Evolutionary conservation across 1,140 invertebrate species (phyloP).

Genomic region (Lasioglossum albipes): DNA sequence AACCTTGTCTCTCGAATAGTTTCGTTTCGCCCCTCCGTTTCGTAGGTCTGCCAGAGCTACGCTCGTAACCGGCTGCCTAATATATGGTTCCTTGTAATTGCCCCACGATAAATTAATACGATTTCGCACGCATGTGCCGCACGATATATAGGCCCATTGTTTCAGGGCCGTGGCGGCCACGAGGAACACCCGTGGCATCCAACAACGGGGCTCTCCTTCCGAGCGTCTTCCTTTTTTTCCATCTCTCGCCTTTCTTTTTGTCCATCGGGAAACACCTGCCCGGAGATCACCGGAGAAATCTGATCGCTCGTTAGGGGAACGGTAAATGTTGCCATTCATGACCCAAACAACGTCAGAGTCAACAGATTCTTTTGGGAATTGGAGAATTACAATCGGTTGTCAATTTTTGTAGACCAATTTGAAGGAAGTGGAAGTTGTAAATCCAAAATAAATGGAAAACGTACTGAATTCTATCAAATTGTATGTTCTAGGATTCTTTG

Average conservation of each 20-base stretch:
- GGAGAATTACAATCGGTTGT: too few relatives aligned
- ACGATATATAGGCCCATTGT: slow-evolving; percentile 75
- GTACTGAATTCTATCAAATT: too few relatives aligned
- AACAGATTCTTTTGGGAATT: not conserved
- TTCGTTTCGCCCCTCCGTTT: slow-evolving; percentile 31
- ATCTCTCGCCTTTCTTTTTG: not conserved
- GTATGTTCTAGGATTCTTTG: too few relatives aligned
- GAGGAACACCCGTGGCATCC: not conserved
- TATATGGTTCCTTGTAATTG: slow-evolving; percentile 76
- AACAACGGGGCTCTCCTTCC: not conserved
- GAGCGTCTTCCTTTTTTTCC: not conserved
- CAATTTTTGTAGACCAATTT: too few relatives aligned
- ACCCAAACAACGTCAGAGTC: not conserved
- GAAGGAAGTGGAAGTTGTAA: too few relatives aligned
- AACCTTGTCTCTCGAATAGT: slow-evolving; percentile 13
- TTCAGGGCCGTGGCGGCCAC: slow-evolving; percentile 45
- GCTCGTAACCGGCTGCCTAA: slow-evolving; percentile 61
- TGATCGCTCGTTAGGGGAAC: slow-evolving; percentile 50
- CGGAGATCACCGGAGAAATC: slow-evolving; percentile 12
- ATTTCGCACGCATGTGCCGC: slow-evolving; percentile 77
- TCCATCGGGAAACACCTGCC: slow-evolving; percentile 56
- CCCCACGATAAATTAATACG: slow-evolving; percentile 76
- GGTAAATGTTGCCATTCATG: slow-evolving; percentile 55
- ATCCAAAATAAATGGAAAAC: too few relatives aligned
- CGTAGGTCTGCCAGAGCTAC: slow-evolving; percentile 38